These are phyloP conservation scores for Serilophus lunatus DNA, from an alignment of 2,113 vertebrate species.

Conservation along the genomic window DNA sequence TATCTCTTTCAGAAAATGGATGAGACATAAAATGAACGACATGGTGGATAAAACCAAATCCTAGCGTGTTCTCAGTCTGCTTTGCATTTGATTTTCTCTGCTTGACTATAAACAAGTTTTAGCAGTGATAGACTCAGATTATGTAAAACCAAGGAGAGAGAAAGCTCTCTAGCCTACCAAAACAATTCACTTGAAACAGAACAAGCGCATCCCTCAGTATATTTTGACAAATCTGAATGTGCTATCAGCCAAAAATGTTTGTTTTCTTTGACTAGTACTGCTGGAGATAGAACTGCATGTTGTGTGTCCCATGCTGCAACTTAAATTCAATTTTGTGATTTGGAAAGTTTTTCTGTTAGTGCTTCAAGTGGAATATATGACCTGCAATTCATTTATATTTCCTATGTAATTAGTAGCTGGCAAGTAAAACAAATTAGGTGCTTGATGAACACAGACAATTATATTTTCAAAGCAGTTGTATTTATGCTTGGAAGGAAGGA, in stretches of 20 bases:
- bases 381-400: constrained; percentile 69
- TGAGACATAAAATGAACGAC: constrained; percentile 39
- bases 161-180: constrained; percentile 27
- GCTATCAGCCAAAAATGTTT: constrained; percentile 5
- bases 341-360: constrained; percentile 29
- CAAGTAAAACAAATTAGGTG: constrained; percentile 77
- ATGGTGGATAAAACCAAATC: constrained; percentile 42
- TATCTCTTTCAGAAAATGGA: constrained; percentile 53
- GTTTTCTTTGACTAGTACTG: background rate
- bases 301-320: background rate
- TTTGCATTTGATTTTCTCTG: constrained; percentile 39
- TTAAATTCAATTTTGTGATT: background rate
- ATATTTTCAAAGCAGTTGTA: constrained; percentile 77
- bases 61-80: background rate
- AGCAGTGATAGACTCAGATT: background rate
- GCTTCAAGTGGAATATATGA: constrained; percentile 57
- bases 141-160: background rate
- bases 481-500: constrained; percentile 73
- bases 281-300: background rate
- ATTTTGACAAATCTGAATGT: constrained; percentile 21
- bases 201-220: background rate
- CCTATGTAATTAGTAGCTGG: constrained; percentile 72
- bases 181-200: constrained; percentile 25
- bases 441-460: constrained; percentile 75
- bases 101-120: constrained; percentile 15